Evolutionary conservation across 1,140 invertebrate species (phyloP).

Genomic region (Euwallacea fornicatus): DNA sequence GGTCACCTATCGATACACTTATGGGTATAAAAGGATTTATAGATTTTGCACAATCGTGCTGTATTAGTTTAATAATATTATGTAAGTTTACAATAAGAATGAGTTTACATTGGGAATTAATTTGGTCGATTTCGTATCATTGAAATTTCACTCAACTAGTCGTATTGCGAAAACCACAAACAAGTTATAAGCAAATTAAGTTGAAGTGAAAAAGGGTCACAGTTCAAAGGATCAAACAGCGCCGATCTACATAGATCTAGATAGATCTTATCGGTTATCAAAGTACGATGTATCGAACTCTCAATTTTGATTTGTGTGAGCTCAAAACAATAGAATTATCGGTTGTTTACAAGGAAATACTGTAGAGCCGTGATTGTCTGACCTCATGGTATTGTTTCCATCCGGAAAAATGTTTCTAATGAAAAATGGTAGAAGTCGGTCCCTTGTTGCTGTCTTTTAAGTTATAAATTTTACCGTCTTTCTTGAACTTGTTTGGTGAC

Average conservation of each 20-base stretch:
- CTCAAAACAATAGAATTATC: conserved; percentile 36
- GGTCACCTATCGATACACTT: background rate
- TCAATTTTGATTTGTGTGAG: conserved; percentile 34
- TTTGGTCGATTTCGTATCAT: too few species aligned
- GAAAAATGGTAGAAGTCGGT: conserved; percentile 18
- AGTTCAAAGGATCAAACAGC: too few species aligned
- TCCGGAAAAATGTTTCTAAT: background rate
- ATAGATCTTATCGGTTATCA: conserved; percentile 27
- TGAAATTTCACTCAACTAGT: too few species aligned
- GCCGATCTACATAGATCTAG: background rate
- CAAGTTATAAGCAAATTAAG: too few species aligned
- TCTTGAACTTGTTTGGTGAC: too few species aligned
- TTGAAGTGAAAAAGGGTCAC: too few species aligned
- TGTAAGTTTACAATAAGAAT: too few species aligned
- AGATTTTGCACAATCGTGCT: conserved; percentile 9
- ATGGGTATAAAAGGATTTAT: conserved; percentile 8
- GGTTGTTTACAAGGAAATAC: conserved; percentile 35
- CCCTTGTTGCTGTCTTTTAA: background rate
- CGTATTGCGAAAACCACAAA: too few species aligned
- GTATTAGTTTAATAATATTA: too few species aligned
- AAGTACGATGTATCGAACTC: conserved; percentile 8
- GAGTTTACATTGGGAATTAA: too few species aligned
- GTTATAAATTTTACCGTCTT: too few species aligned
- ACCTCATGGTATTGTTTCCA: conserved; percentile 13
- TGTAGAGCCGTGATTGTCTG: conserved; percentile 21